A percentile compares a stretch with the other conserved stretches of the same genome.
phyloP scores from a whole-genome alignment of 2,113 vertebrate genomes.

The Rhinolophus ferrumequinum region DNA sequence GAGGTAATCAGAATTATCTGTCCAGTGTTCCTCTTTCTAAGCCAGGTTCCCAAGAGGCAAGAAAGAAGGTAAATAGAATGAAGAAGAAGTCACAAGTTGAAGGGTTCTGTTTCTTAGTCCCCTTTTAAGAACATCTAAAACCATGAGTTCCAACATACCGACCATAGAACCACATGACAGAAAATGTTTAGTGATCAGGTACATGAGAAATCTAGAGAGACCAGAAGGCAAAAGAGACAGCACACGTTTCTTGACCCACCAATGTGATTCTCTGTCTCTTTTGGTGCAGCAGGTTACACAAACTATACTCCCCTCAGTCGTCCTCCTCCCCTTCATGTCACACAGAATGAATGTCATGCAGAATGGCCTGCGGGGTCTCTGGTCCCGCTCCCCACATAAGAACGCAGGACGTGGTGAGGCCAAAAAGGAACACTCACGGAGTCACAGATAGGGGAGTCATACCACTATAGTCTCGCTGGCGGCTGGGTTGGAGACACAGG shows the following conservation, averaged over 20 bases:
- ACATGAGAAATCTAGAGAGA: neutral
- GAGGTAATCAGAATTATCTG: neutral
- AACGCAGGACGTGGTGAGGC: too few species aligned
- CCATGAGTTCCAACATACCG: neutral
- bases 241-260: neutral
- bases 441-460: too few species aligned
- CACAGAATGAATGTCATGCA: too few species aligned
- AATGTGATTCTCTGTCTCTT: neutral
- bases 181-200: neutral
- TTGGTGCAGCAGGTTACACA: neutral
- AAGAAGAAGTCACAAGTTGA: neutral
- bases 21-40: neutral
- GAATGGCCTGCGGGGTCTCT: too few species aligned
- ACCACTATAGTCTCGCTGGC: too few species aligned
- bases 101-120: neutral
- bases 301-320: accelerated
- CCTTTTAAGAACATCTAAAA: neutral
- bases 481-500: too few species aligned
- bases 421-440: too few species aligned
- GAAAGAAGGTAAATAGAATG: neutral
- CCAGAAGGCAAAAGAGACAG: neutral
- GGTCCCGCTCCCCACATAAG: too few species aligned
- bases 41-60: neutral
- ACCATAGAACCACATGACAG: neutral
- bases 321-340: neutral